A percentile compares a stretch with the other conserved stretches of the same genome.
These are phyloP conservation scores for Octomys mimax DNA, from an alignment of 2,797 vertebrate species.

Conservation along the genomic window DNA sequence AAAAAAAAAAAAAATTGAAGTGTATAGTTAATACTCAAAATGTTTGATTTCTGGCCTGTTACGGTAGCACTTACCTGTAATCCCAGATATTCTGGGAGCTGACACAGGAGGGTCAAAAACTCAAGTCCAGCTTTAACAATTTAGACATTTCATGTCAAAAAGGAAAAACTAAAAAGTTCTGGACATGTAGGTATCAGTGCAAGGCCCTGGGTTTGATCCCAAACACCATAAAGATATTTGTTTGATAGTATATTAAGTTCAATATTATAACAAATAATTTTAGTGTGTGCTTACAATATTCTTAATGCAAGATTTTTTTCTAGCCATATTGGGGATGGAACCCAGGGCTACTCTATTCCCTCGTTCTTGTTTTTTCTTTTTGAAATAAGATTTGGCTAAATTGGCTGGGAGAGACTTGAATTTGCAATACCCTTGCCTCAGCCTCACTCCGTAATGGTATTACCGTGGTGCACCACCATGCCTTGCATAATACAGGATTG, in stretches of 20 bases:
- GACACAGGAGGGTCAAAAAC: neutral
- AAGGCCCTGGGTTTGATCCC: neutral
- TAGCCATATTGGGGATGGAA: neutral
- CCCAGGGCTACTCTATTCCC: neutral
- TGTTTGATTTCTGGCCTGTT: neutral
- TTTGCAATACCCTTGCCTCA: neutral
- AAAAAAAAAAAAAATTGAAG: neutral
- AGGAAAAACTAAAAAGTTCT: neutral
- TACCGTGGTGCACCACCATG: neutral
- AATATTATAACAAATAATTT: neutral
- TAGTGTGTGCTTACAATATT: neutral
- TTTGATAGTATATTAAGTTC: neutral
- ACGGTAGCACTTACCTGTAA: neutral
- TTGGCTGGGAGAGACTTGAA: neutral
- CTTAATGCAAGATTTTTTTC: neutral
- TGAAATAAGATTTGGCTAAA: neutral
- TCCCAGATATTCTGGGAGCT: neutral
- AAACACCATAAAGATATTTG: neutral
- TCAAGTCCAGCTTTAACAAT: neutral
- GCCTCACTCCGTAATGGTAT: neutral
- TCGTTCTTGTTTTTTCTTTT: neutral
- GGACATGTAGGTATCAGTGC: neutral
- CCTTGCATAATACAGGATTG: neutral
- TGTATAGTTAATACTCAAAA: neutral
- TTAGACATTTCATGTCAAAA: neutral